phyloP scores from a whole-genome alignment of 2,888 invertebrate species.

The Mycalesis mineus region DNA sequence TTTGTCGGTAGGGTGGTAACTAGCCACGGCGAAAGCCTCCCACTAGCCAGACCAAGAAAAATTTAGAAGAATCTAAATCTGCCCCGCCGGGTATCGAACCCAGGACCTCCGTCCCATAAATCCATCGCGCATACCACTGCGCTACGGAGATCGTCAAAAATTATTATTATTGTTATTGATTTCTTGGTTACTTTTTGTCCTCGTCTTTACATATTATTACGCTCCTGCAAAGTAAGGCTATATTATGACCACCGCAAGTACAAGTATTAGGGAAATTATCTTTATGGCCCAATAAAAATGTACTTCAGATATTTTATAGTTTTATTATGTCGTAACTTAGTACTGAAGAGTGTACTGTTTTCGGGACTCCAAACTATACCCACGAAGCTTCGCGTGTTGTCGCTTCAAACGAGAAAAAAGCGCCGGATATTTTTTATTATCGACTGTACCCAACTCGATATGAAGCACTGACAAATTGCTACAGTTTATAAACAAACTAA shows the following conservation, averaged over 20 bases:
- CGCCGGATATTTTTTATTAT: slow-evolving; percentile 61
- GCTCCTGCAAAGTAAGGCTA: no score
- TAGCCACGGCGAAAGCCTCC: no score
- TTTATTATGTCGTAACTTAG: slow-evolving; percentile 42
- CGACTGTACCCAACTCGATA: slow-evolving; percentile 65
- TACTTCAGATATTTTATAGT: neutral
- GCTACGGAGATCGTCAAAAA: no score
- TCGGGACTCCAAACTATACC: slow-evolving; percentile 43
- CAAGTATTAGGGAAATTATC: neutral
- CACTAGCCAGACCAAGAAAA: no score
- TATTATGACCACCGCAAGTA: neutral
- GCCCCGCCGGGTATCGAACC: no score
- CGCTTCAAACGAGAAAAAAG: slow-evolving; percentile 63
- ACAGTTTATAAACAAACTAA: slow-evolving; percentile 52
- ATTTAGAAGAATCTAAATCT: no score
- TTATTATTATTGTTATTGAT: no score
- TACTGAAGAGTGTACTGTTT: slow-evolving; percentile 60
- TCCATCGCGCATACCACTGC: no score
- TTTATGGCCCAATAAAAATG: neutral
- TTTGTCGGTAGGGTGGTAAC: no score
- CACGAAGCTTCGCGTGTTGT: slow-evolving; percentile 69
- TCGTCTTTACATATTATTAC: no score
- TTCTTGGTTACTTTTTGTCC: no score
- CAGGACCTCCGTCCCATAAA: no score
- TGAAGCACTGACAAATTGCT: slow-evolving; percentile 71